These are phyloP conservation scores for Tinamus guttatus DNA, from an alignment of 2,113 vertebrate species.

Conservation along the genomic window DNA sequence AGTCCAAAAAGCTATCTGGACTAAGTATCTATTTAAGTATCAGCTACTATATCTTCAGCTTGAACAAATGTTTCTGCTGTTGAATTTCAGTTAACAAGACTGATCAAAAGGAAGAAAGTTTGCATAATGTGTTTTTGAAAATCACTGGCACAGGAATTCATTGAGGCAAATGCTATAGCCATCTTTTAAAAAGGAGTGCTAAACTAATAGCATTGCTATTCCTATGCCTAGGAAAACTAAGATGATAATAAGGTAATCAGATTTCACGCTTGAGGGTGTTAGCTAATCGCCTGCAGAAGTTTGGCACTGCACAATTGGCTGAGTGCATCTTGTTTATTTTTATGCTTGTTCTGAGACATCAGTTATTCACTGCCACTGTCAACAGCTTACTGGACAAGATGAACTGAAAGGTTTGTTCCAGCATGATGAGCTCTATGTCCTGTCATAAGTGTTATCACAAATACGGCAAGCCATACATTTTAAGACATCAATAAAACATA, in stretches of 20 bases:
- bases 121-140: conserved; percentile 13
- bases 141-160: neutral
- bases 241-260: conserved; percentile 70
- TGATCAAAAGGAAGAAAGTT: conserved; percentile 4
- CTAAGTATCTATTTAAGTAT: neutral
- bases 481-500: conserved; percentile 29
- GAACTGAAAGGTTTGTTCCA: conserved; percentile 67
- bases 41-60: neutral
- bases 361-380: conserved; percentile 55
- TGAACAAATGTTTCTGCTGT: neutral
- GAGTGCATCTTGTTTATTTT: conserved; percentile 68
- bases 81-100: conserved; percentile 23
- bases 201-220: conserved; percentile 52
- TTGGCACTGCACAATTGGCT: conserved; percentile 57
- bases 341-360: conserved; percentile 64
- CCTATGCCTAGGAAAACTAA: conserved; percentile 45
- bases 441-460: conserved; percentile 62
- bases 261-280: conserved; percentile 66
- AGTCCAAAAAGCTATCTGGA: neutral
- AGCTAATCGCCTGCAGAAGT: conserved; percentile 61
- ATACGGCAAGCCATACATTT: conserved; percentile 45
- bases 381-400: conserved; percentile 51
- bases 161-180: neutral
- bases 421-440: conserved; percentile 42
- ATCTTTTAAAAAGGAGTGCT: neutral